Conservation (phyloP, 2,113 vertebrate species). For the Struthio camelus region DNA sequence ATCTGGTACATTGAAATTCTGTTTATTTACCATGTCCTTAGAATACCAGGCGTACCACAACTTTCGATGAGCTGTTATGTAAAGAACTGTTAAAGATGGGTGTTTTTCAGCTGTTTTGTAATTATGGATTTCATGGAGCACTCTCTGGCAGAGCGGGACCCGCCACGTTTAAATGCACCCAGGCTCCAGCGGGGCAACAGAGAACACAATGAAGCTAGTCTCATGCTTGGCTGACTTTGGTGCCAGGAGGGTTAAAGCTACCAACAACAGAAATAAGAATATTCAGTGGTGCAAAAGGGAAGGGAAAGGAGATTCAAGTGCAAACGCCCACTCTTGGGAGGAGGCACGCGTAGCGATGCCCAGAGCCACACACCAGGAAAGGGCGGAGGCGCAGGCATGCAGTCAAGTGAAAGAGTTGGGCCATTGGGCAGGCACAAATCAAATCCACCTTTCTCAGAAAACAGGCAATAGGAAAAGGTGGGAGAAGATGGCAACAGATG, state of each 20-base stretch:
- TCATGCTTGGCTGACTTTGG: not conserved
- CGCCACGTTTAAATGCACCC: not conserved
- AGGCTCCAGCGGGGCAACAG: not conserved
- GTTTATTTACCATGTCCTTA: not conserved
- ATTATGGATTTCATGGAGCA: not conserved
- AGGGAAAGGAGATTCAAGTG: not conserved
- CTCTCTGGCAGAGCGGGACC: not conserved
- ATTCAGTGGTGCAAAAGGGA: not conserved
- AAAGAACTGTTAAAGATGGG: not conserved
- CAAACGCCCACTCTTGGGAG: not conserved
- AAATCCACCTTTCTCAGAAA: not conserved
- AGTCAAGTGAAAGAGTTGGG: not conserved
- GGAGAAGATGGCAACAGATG: conserved; percentile 20
- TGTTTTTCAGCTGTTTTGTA: not conserved
- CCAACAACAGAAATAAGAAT: not conserved
- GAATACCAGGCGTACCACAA: not conserved
- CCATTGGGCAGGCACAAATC: not conserved
- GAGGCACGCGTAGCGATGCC: not conserved
- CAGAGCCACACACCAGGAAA: not conserved
- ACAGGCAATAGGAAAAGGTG: not conserved
- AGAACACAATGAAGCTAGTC: not conserved
- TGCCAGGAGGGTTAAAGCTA: not conserved
- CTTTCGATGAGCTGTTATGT: not conserved
- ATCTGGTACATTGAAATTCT: not conserved
- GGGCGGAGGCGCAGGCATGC: fast-evolving